Evolutionary conservation across 2,888 invertebrate species (phyloP), one percentile per base, ranked within the genome.

Genomic region (Pecten maximus): DNA sequence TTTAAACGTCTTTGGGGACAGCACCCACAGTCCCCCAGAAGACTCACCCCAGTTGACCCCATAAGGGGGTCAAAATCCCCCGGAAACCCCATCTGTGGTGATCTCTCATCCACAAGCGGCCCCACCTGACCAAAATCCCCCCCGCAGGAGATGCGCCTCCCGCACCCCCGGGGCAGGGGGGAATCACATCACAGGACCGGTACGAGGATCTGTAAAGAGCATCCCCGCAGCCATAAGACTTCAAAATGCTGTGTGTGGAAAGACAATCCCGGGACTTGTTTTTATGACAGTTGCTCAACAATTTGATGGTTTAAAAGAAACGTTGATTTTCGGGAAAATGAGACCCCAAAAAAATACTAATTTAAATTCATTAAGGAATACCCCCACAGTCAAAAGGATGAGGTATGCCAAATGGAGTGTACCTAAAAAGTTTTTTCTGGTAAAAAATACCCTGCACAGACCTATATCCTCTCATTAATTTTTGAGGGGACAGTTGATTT

Each of bases 1-100:
- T 92, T 92, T 88, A 93, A 93, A 54, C 93, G 92, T 88, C 91
- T 93, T n/a, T 10, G 90, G 88, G 35, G 91, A 74, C 19, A 74
- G 4, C 28, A 74, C 19, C 74, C 74, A 35, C 74, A 74, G 23
- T 74, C 74, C 74, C 74, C 6, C 4, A 28, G 15, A 74, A 74
- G 74, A 74, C 28, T 74, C 74, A 28, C 74, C 74, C 1, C 74
- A 74, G 28, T 1, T 74, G 74, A 74, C 8, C 35, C 74, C 35
- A 74, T 35, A 8, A 8, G 35, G 74, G 74, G 35, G 35, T 6
- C 35, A 35, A 4, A 28, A 35, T 6, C 23, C 8, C 28, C 74
- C 6, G 74, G 28, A n/a, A 8, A 35, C 74, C 28, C 74, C 35
- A 10, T 74, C 74, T 6, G 23, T 74, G 74, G 74, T 74, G 35